These are phyloP conservation scores for Trachymyrmex septentrionalis DNA, from an alignment of 1,140 invertebrate species.

Conservation along the genomic window DNA sequence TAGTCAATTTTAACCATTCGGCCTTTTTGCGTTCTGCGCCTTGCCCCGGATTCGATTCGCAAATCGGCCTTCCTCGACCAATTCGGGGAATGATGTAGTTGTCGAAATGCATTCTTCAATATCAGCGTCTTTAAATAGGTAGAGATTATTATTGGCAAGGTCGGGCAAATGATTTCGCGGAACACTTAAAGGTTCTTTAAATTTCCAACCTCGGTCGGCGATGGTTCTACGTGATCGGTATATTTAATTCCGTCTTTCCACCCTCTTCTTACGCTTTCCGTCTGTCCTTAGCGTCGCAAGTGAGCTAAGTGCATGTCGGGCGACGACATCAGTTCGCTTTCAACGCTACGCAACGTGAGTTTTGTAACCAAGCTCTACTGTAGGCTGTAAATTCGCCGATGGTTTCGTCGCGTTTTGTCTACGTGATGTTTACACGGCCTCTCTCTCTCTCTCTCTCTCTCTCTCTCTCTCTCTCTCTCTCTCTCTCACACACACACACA, in stretches of 20 bases:
- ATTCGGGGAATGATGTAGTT: background rate
- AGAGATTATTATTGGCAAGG: constrained; percentile 48
- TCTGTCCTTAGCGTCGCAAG: background rate
- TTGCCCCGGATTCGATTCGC: background rate
- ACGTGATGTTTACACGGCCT: constrained; percentile 44
- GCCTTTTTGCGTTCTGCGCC: background rate
- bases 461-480: too few relatives aligned
- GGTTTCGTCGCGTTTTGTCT: constrained; percentile 31
- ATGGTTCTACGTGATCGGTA: constrained; percentile 51
- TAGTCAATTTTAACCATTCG: background rate
- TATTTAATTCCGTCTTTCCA: constrained; percentile 37
- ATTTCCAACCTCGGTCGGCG: constrained; percentile 28
- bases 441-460: too few relatives aligned
- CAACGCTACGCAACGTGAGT: constrained; percentile 22
- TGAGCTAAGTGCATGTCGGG: constrained; percentile 11
- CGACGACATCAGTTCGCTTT: constrained; percentile 46
- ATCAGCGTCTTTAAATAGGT: constrained; percentile 41
- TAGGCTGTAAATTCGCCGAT: constrained; percentile 5
- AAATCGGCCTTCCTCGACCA: constrained; percentile 20
- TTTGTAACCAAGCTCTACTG: background rate
- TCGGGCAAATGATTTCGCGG: constrained; percentile 52
- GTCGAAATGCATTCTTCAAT: background rate
- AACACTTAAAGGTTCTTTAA: constrained; percentile 60
- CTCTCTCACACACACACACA: too few relatives aligned
- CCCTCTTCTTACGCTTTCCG: background rate